Evolutionary conservation across 2,888 invertebrate species (phyloP).

Genomic region (Drosophila mayaguana): DNA sequence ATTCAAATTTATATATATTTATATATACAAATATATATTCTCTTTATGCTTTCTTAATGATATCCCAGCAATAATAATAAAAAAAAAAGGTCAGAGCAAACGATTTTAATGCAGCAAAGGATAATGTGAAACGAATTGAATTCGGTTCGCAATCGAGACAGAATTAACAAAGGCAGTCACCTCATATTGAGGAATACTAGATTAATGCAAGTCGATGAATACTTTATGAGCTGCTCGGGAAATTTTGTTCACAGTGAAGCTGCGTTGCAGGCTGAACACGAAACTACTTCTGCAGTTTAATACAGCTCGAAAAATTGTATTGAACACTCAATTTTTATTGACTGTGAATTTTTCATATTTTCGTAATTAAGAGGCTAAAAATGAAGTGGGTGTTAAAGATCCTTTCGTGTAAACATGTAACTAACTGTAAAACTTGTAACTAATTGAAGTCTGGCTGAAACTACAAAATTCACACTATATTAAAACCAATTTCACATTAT

Average conservation of each 20-base stretch:
- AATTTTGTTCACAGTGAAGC: not conserved
- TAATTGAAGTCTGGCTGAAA: too few relatives aligned
- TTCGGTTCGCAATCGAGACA: slow-evolving; percentile 8
- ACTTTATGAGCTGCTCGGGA: not conserved
- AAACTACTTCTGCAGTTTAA: not conserved
- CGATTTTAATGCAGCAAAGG: not conserved
- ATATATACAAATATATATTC: not conserved
- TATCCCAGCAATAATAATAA: not conserved
- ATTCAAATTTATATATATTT: not conserved
- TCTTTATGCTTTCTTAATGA: slow-evolving; percentile 4
- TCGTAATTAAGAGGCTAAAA: too few relatives aligned
- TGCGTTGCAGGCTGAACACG: not conserved
- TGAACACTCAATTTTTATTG: too few relatives aligned
- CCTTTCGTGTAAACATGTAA: too few relatives aligned
- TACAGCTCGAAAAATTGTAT: not conserved
- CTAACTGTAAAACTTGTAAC: too few relatives aligned
- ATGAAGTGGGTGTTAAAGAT: too few relatives aligned
- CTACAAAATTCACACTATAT: too few relatives aligned
- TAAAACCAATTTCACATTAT: too few relatives aligned
- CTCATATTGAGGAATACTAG: not conserved
- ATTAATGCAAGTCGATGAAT: not conserved
- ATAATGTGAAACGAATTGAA: not conserved
- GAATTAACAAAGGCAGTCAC: not conserved
- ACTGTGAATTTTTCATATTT: too few relatives aligned
- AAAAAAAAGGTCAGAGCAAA: not conserved